Evolutionary conservation across 2,113 vertebrate species (phyloP), one percentile per base, ranked within the genome.

Genomic region (Scytalopus superciliaris): DNA sequence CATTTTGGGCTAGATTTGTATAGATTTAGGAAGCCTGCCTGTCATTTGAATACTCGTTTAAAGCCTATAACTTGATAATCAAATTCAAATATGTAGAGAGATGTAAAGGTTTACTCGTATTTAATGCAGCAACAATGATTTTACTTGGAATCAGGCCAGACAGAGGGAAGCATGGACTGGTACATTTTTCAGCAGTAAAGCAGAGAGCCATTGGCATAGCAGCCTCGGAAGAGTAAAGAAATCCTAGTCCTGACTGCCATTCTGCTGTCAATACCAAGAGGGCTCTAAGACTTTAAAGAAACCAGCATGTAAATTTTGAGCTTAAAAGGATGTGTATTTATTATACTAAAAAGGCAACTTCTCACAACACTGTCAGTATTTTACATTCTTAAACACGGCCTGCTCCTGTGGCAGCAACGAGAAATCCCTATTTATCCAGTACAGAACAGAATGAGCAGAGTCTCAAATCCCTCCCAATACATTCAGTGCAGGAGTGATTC

Each of bases 121-220:
- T 95, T 84, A 75, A 84, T 85, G 66, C 68, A 19, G 84, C 84
- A 90, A 80, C 68, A 93, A 66, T 67, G 60, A 59, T 69, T 76
- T 94, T 63, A 93, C 55, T 64, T 93, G 70, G 77, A 95, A 96
- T 59, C 59, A 86, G 59, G 75, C 85, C 77, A 92, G 63, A 92
- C 83, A 94, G 95, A 85, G 73, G 45, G 62, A 94, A 94, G 84
- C 35, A 86, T 6, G 50, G 72, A 84, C 28, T n/a, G 40, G 40
- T 84, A 64, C 31, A 66, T 72, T 83, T 89, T 79, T 70, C 70
- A 95, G 70, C 45, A 89, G 83, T 44, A 52, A 50, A 75, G 35
- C 0, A 82, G 74, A 87, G 4, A 70, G 56, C 30, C 62, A 91
- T 39, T 42, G 35, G 67, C 77, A 87, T 28, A 89, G 82, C 53